Evolutionary conservation across 2,113 vertebrate species (phyloP).

Genomic region (Brienomyrus longianalis): DNA sequence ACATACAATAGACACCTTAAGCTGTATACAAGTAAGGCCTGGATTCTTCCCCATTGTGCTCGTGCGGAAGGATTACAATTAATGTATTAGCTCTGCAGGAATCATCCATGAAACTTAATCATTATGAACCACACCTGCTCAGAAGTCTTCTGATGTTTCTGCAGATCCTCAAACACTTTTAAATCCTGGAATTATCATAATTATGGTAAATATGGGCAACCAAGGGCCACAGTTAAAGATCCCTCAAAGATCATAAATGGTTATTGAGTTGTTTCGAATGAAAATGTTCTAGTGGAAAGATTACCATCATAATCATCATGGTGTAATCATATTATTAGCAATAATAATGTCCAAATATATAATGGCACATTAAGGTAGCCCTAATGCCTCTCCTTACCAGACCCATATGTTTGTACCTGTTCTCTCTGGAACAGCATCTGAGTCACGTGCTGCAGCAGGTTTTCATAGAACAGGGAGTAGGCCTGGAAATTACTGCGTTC

Average conservation of each 20-base stretch:
- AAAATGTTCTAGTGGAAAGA: neutral
- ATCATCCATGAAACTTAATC: neutral
- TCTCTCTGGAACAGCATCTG: conserved; percentile 55
- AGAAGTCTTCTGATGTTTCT: conserved; percentile 27
- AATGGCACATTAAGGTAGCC: neutral
- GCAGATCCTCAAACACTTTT: conserved; percentile 28
- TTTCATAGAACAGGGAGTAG: conserved; percentile 66
- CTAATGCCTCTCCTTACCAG: neutral
- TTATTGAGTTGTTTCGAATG: neutral
- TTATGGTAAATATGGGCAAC: neutral
- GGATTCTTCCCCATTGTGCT: neutral
- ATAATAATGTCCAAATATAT: neutral
- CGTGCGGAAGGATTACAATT: neutral
- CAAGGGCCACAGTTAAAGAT: neutral
- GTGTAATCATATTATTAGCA: neutral
- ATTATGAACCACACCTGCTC: conserved; percentile 41
- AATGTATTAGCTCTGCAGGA: neutral
- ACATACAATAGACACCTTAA: neutral
- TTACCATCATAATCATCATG: neutral
- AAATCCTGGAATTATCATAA: conserved; percentile 51
- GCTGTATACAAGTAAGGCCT: neutral
- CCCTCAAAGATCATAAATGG: neutral
- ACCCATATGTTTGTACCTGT: conserved; percentile 33
- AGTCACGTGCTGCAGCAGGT: conserved; percentile 52
- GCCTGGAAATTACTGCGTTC: conserved; percentile 59